Base-by-base conservation (phyloP, 2,113 vertebrate genomes). In the Solea senegalensis region DNA sequence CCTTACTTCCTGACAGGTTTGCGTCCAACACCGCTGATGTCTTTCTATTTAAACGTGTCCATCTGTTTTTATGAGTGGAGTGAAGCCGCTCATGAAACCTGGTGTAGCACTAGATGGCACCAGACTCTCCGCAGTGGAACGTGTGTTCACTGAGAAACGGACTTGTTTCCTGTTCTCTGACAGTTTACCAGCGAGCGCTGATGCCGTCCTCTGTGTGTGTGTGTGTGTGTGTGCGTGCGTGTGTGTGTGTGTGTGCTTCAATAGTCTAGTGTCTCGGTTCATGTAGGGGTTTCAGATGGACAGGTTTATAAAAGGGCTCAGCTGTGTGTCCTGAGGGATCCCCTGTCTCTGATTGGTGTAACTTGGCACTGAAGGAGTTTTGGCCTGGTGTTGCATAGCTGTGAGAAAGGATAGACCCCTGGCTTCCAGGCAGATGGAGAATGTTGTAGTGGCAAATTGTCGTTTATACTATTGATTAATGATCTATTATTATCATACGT, bases 111-210 rank as follows among this genome's bases (percentile, higher is more conserved):
- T 54, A 84, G 74, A 82, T 65, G 78, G 71, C 68, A 50, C 69
- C 34, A 46, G 48, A 65, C 67, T 61, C 74, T 57, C 64, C 57
- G 0, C 16, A 53, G 44, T 21, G 41, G 59, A 60, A 54, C 74
- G 51, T 65, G 60, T 52, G 63, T 9, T 5, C 60, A 64, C 53
- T 57, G 34, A 74, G 57, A 72, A 72, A 74, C 5, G 11, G 9
- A 50, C 10, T 21, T 3, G 46, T 77, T 78, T 82, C n/a, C 27
- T 65, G 57, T 67, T 39, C 59, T 75, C 62, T 69, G 54, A 81
- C 34, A 34, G 53, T 34, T 34, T 34, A 6, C 21, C 0, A 1
- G 14, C 51, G 2, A 65, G n/a, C 62, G 28, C 1, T 60, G 49
- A 21, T 27, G 13, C 27, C 14, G 16, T 39, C 26, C 7, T 56